Evolutionary conservation across 2,888 invertebrate genomes (phyloP).

Genomic region (Trichogramma evanescens): DNA sequence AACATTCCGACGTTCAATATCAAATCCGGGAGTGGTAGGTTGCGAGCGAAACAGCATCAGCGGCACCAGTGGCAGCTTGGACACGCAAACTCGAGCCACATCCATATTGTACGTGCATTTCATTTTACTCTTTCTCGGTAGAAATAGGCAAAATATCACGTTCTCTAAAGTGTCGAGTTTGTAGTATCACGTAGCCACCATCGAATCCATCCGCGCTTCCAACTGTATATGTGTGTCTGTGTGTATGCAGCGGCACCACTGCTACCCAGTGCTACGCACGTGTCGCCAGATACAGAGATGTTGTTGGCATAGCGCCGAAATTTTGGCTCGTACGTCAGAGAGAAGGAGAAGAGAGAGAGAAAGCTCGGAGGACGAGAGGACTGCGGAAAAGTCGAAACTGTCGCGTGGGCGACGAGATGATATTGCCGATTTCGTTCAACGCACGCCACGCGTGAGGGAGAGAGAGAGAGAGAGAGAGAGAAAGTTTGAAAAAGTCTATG

Average conservation of each 20-base stretch:
- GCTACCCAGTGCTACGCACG: background rate
- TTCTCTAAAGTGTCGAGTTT: too few species aligned
- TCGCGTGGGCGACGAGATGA: background rate
- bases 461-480: constrained; percentile 9
- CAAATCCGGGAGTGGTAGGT: too few species aligned
- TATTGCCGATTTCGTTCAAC: constrained; percentile 16
- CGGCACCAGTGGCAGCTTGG: too few species aligned
- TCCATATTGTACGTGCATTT: too few species aligned
- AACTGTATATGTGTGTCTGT: too few species aligned
- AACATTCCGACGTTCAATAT: too few species aligned
- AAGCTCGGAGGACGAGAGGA: background rate
- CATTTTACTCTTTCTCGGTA: too few species aligned
- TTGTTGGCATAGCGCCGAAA: background rate
- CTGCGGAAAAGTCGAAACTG: background rate
- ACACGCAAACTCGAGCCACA: too few species aligned
- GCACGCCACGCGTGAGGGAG: constrained; percentile 12
- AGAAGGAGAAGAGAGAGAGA: background rate
- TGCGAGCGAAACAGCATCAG: too few species aligned
- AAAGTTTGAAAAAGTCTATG: background rate
- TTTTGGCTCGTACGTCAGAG: background rate
- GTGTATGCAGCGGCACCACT: background rate
- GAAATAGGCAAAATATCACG: too few species aligned
- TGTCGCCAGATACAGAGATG: background rate
- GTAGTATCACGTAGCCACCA: too few species aligned
- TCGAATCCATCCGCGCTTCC: too few species aligned